These are phyloP conservation scores for Phlogophora meticulosa DNA, from an alignment of 2,888 invertebrate genomes.

Conservation along the genomic window DNA sequence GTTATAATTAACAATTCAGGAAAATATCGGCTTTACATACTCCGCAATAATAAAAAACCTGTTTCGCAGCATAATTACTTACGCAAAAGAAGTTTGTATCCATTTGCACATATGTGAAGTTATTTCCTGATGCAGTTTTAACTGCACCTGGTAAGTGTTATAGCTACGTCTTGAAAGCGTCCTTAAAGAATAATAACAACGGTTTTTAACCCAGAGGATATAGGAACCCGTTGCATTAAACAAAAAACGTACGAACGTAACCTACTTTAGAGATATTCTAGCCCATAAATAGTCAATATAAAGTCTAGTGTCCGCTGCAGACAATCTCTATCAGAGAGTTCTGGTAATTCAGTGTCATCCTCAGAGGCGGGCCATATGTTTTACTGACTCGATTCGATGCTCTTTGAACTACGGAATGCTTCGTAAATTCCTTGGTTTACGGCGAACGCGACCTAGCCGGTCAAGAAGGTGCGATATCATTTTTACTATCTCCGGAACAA, in stretches of 20 bases:
- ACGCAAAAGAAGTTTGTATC: background rate
- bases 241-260: constrained; percentile 42
- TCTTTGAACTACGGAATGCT: constrained; percentile 70
- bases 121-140: constrained; percentile 20
- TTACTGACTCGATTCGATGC: constrained; percentile 77
- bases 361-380: constrained; percentile 75
- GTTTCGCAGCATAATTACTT: constrained; percentile 11
- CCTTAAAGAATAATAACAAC: constrained; percentile 2
- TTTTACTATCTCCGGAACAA: constrained; percentile 65
- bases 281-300: constrained; percentile 72
- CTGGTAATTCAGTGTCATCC: constrained; percentile 80
- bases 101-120: constrained; percentile 9
- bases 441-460: constrained; percentile 71
- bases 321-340: constrained; percentile 70
- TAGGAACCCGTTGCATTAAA: constrained; percentile 38
- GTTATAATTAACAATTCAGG: constrained; percentile 8
- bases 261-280: constrained; percentile 61
- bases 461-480: constrained; percentile 72
- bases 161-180: constrained; percentile 9
- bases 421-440: constrained; percentile 77
- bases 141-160: constrained; percentile 17
- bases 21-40: constrained; percentile 12
- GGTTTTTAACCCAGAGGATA: constrained; percentile 18
- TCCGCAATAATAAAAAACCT: constrained; percentile 1
- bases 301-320: constrained; percentile 72